A percentile compares a stretch with the other conserved stretches of the same genome.
Evolutionary conservation across 2,113 vertebrate genomes (phyloP).

Genomic region (Falcunculus frontatus): DNA sequence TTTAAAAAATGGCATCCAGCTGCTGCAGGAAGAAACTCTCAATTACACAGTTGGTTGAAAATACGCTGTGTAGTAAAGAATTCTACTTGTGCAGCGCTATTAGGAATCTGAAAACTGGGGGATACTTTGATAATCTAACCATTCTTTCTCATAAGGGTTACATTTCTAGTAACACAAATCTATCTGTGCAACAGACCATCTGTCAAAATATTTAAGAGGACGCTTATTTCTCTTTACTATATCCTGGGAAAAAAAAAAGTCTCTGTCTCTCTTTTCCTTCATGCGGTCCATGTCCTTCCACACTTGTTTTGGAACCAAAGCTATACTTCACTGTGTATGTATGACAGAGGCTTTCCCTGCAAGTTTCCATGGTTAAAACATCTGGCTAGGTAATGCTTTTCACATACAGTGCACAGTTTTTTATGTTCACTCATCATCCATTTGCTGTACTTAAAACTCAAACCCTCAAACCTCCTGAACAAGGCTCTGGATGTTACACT

Average conservation of each 20-base stretch:
- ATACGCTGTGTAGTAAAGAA: not conserved
- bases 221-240: not conserved
- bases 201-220: not conserved
- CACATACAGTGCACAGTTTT: not conserved
- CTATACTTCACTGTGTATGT: not conserved
- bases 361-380: not conserved
- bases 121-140: not conserved
- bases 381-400: not conserved
- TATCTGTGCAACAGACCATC: not conserved
- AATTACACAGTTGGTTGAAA: constrained; percentile 62
- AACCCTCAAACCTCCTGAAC: not conserved
- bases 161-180: not conserved
- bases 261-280: not conserved
- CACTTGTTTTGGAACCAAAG: not conserved
- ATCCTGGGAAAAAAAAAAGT: not conserved
- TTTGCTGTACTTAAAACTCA: not conserved
- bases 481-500: not conserved
- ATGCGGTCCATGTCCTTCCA: not conserved
- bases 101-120: not conserved
- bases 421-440: not conserved
- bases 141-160: not conserved
- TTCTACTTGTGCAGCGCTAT: not conserved
- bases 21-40: constrained; percentile 45
- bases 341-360: not conserved
- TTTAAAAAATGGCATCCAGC: constrained; percentile 50